Evolutionary conservation across 2,113 vertebrate genomes (phyloP), one percentile per base, ranked within the genome.

Genomic region (Gymnorhina tibicen): DNA sequence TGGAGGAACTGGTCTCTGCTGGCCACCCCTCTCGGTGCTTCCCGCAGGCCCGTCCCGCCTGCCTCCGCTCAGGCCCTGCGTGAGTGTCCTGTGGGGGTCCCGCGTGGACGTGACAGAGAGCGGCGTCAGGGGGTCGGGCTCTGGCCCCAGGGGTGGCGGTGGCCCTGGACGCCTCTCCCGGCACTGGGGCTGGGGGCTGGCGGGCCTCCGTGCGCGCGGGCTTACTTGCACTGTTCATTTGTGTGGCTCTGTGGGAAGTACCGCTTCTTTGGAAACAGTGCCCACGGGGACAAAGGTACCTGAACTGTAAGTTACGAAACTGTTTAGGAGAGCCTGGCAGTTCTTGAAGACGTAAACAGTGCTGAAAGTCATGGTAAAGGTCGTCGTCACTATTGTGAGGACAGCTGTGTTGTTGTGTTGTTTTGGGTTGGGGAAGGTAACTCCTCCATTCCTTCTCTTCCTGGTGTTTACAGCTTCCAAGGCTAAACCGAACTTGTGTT

Each of bases 161-260:
- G 73, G 47, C 20, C 5, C 16, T 14, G 14, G 26, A 3, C 21
- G 14, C 19, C 17, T 33, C 21, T 42, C 28, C 18, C 1, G 39
- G 33, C 18, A 2, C 33, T 11, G 42, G 15, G 35, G 28, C 10
- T 6, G 30, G 10, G 20, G 27, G 4, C 16, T 88, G 37, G 22
- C 3, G 44, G 7, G 44, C 21, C 39, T 50, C 33, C 23, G 2
- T 20, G 37, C 10, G 3, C 8, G 26, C 15, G 27, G 24, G n/a
- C 7, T 70, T 6, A 2, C 23, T 10, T 8, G 0, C 21, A 0
- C 8, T 26, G 1, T 4, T 56, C 12, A 0, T 23, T 41, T 8
- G 8, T 8, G 39, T 6, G 15, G 5, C 19, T 69, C 10, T 21
- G 26, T 1, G 8, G 4, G 16, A 16, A 23, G 28, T 8, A 7